Base-by-base conservation (phyloP, 2,888 invertebrate genomes). In the Cosmia trapezina region DNA sequence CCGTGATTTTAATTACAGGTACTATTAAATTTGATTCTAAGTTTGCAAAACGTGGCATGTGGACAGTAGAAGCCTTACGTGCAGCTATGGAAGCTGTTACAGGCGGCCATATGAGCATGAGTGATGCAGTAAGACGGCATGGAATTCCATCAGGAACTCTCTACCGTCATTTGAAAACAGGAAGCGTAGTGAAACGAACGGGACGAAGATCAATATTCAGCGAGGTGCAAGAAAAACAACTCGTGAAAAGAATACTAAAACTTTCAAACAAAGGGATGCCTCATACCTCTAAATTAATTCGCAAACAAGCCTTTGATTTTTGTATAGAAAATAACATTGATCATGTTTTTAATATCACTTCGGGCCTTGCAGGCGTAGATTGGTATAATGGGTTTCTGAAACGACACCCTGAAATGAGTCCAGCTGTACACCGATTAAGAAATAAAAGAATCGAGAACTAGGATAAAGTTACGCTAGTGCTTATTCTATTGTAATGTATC, bases 51-150 rank as follows among this genome's bases (percentile, higher is more conserved):
- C 43, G 57, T n/a, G 22, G 47, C 12, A 12, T 6, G 17, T 78
- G 78, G 78, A 17, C 78, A 11, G 78, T 78, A 45, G 53, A 74
- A 11, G 43, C 33, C 28, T 43, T 78, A 9, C 56, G 33, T 9
- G 61, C 68, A 22, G 79, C 79, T 28, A 59, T 79, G 66, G 22
- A 5, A 33, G 70, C 70, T 33, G 75, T 75, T 14, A 43, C 11
- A 33, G 22, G 7, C 17, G 51, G 66, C 22, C 4, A 11, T 0
- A 37, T 78, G 28, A 22, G 59, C 14, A 12, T 0, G 5, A 14
- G 4, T 11, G 45, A 51, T 53, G 79, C 79, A 22, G 49, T 17
- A 60, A 37, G 9, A 9, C 53, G 0, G 1, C 22, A 78, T 64
- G 45, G 54, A 11, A 70, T 79, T 11, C 79, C 79, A 11, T 11